These are phyloP conservation scores for human (Homo sapiens) DNA, from an alignment of 2,113 vertebrate species.

Conservation along the genomic window GRCh38 chr4:150377501-150378000, in stretches of 20 bases:
- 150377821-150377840: too few relatives aligned
- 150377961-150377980: too few relatives aligned
- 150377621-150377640: conserved; percentile 73
- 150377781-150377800: too few relatives aligned
- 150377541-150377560: conserved; percentile 68
- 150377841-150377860: too few relatives aligned
- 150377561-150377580: conserved; percentile 83
- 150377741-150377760: conserved; percentile 79
- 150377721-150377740: conserved; percentile 66
- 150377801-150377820: too few relatives aligned
- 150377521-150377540: conserved; percentile 85
- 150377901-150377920: too few relatives aligned
- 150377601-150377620: conserved; percentile 82
- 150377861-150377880: too few relatives aligned
- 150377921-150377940: too few relatives aligned
- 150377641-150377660: conserved; percentile 81
- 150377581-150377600: conserved; percentile 76
- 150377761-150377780: conserved; percentile 32
- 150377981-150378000: conserved; percentile 75
- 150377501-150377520: conserved; percentile 86
- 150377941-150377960: too few relatives aligned
- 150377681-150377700: conserved; percentile 80
- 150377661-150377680: conserved; percentile 81
- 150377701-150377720: conserved; percentile 75
- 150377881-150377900: too few relatives aligned